phyloP scores from a whole-genome alignment of 1,140 invertebrate species.

The Heliconius eleuchia region DNA sequence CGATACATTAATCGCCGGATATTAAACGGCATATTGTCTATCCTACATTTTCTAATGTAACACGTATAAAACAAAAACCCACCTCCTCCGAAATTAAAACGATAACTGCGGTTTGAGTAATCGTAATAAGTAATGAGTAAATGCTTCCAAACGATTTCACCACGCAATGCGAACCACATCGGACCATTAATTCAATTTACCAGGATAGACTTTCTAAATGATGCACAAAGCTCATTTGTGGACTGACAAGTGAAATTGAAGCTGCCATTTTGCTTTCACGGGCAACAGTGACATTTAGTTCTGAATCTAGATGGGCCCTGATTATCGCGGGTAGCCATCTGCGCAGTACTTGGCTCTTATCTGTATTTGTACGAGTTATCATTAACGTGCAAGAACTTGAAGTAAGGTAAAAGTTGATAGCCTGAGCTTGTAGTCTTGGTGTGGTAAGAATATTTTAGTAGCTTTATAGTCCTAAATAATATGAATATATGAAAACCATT shows the following conservation, averaged over 20 bases:
- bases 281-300: slow-evolving; percentile 62
- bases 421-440: background rate
- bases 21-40: too few species aligned
- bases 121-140: slow-evolving; percentile 37
- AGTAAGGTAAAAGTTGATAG: background rate
- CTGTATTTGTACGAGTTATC: slow-evolving; percentile 4
- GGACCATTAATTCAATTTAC: slow-evolving; percentile 66
- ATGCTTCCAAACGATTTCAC: slow-evolving; percentile 41
- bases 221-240: slow-evolving; percentile 74
- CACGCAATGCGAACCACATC: slow-evolving; percentile 37
- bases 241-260: slow-evolving; percentile 73
- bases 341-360: slow-evolving; percentile 43
- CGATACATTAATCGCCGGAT: too few species aligned
- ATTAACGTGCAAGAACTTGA: background rate
- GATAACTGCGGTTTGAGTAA: slow-evolving; percentile 25
- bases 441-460: background rate
- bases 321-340: slow-evolving; percentile 61
- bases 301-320: slow-evolving; percentile 64
- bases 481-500: too few species aligned
- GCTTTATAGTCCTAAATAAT: background rate
- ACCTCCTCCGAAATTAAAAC: background rate
- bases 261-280: slow-evolving; percentile 65
- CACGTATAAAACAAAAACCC: background rate
- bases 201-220: slow-evolving; percentile 73
- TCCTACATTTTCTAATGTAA: background rate